These are phyloP conservation scores for Microtus pennsylvanicus DNA, from an alignment of 2,113 vertebrate species.

Conservation along the genomic window DNA sequence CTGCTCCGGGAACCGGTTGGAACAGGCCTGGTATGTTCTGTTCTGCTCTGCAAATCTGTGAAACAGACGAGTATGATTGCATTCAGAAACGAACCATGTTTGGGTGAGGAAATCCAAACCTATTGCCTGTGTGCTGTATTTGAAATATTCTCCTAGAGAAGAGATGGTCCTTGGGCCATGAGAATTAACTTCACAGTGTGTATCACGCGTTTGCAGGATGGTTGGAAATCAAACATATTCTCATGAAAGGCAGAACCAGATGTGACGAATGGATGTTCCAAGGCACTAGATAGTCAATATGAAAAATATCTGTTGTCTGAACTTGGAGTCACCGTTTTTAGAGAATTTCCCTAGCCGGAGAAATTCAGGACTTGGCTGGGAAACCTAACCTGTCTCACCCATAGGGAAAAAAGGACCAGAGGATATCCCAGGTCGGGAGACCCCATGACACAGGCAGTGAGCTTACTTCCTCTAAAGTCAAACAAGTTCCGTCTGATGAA, in stretches of 20 bases:
- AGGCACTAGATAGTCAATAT: not conserved
- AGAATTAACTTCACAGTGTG: slow-evolving; percentile 24
- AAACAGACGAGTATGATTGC: slow-evolving; percentile 5
- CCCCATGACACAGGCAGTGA: not conserved
- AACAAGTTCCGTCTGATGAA: not conserved
- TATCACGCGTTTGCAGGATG: not conserved
- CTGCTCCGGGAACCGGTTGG: not conserved
- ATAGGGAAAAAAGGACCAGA: not conserved
- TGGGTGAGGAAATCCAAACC: slow-evolving; percentile 38
- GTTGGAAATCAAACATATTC: slow-evolving; percentile 19
- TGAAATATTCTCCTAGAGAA: slow-evolving; percentile 16
- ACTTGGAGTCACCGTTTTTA: not conserved
- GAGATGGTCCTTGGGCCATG: slow-evolving; percentile 2
- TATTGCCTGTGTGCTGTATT: not conserved
- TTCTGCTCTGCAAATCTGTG: slow-evolving; percentile 23
- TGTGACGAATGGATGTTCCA: not conserved
- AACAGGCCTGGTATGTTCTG: not conserved
- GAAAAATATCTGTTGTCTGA: slow-evolving; percentile 34
- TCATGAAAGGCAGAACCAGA: not conserved
- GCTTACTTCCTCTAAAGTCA: not conserved
- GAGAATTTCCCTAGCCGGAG: not conserved
- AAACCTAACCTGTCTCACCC: not conserved
- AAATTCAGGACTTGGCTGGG: not conserved
- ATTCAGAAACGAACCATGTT: slow-evolving; percentile 2
- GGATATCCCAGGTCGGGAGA: not conserved